Percentiles rank a stretch among this genome's conserved stretches.
Conservation (phyloP, 2,113 vertebrate genomes). For the Piaya cayana region DNA sequence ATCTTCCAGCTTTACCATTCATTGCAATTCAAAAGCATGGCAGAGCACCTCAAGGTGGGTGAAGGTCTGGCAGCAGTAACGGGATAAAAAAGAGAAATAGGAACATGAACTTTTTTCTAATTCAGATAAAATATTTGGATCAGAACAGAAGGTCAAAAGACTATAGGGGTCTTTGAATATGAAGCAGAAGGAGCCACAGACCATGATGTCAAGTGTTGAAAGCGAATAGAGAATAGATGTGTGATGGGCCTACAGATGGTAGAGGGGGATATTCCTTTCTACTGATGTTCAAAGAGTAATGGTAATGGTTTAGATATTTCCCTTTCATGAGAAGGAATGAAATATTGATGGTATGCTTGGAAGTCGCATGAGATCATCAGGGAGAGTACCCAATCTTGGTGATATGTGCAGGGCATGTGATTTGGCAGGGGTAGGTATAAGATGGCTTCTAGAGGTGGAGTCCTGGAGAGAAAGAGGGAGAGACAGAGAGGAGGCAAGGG, state of each 20-base stretch:
- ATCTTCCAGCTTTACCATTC: not conserved
- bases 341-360: not conserved
- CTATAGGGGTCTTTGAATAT: not conserved
- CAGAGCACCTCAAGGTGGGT: not conserved
- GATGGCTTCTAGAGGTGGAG: not conserved
- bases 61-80: not conserved
- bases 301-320: not conserved
- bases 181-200: not conserved
- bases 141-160: not conserved
- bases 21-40: not conserved
- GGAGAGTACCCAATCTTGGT: not conserved
- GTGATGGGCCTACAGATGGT: not conserved
- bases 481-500: not conserved
- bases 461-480: not conserved
- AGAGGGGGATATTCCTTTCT: not conserved
- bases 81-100: not conserved
- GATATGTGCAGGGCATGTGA: fast-evolving
- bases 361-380: not conserved
- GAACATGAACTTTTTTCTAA: not conserved
- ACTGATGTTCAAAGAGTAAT: not conserved
- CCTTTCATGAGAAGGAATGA: not conserved
- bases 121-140: not conserved
- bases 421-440: not conserved
- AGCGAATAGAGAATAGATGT: not conserved
- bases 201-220: not conserved